phyloP scores from a whole-genome alignment of 2,797 vertebrate genomes.

The Anabacerthia variegaticeps region DNA sequence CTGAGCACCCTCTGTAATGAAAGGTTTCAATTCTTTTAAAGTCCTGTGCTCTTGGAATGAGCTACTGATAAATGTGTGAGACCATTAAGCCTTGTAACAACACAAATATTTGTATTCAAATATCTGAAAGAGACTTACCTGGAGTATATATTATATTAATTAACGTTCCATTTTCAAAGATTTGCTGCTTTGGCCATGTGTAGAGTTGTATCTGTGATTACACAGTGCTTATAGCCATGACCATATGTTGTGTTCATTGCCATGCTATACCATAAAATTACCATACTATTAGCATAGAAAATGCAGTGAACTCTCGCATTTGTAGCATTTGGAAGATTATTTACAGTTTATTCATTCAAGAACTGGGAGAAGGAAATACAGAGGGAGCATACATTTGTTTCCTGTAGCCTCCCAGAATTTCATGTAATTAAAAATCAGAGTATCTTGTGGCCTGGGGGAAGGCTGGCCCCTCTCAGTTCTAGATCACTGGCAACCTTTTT shows the following conservation, averaged over 20 bases:
- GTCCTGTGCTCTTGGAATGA: not conserved
- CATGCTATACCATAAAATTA: not conserved
- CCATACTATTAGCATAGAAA: rapidly evolving
- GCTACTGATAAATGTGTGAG: not conserved
- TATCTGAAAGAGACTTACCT: not conserved
- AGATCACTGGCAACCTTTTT: not conserved
- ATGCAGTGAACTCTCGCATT: not conserved
- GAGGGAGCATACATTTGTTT: not conserved
- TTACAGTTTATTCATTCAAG: not conserved
- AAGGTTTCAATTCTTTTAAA: not conserved
- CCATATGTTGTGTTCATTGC: not conserved
- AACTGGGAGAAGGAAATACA: not conserved
- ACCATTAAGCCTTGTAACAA: not conserved
- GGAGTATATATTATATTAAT: not conserved
- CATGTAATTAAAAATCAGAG: not conserved
- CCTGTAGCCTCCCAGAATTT: not conserved
- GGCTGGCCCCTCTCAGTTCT: not conserved
- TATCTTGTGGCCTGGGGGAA: not conserved
- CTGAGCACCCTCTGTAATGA: not conserved
- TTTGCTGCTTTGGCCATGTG: not conserved
- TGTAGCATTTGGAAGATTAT: not conserved
- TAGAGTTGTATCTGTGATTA: not conserved
- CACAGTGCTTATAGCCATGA: not conserved
- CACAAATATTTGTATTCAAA: not conserved
- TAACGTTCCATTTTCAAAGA: not conserved